Conservation (phyloP, 35 echinoderm and acorn worm genomes). For the Strongylocentrotus purpuratus region DNA sequence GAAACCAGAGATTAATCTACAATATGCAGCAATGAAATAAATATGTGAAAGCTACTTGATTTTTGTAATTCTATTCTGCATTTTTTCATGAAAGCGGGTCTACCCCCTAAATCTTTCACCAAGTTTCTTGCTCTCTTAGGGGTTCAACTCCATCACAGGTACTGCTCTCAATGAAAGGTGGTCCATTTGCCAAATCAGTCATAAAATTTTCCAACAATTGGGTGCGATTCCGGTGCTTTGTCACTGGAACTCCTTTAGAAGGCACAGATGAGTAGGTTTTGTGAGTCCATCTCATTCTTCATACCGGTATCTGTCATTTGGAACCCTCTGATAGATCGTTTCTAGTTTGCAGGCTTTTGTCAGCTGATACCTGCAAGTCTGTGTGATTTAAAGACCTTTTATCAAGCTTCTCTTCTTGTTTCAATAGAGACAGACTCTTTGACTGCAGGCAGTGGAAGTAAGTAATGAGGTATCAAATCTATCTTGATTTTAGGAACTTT, state of each 20-base stretch:
- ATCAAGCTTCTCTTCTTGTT: background rate
- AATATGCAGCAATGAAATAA: too few species aligned
- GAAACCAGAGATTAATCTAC: too few species aligned
- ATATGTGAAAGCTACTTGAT: too few species aligned
- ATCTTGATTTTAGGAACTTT: background rate
- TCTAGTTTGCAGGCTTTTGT: background rate
- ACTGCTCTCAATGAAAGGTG: background rate
- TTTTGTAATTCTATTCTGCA: background rate
- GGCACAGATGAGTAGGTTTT: slow-evolving; percentile 8
- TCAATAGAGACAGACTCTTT: background rate
- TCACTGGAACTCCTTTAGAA: background rate
- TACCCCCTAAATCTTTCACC: background rate
- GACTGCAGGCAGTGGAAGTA: background rate
- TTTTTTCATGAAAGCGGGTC: background rate
- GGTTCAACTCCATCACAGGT: background rate
- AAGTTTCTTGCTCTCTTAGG: background rate
- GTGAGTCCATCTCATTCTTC: background rate
- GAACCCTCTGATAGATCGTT: background rate
- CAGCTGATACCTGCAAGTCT: background rate
- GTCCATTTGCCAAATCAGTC: background rate
- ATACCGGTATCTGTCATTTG: background rate
- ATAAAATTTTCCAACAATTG: slow-evolving; percentile 1
- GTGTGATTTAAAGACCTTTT: background rate
- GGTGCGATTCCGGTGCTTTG: background rate
- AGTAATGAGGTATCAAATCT: background rate